Conservation (phyloP, 2,888 invertebrate genomes). For the Leucophenga montana region DNA sequence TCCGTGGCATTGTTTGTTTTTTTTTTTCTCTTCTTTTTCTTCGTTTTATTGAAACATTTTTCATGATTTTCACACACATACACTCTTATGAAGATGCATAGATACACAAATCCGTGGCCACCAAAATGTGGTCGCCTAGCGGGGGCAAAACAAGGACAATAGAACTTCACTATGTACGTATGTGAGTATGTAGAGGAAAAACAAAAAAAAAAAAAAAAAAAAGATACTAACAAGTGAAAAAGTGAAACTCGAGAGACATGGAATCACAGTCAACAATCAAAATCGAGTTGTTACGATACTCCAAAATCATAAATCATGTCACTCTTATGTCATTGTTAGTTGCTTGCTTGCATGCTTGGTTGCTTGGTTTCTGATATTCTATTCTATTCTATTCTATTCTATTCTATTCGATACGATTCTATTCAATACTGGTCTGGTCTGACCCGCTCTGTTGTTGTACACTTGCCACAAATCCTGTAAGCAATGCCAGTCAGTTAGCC, state of each 20-base stretch:
- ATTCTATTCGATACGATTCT: too few species aligned
- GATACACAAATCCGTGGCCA: conserved; percentile 25
- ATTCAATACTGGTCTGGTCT: background rate
- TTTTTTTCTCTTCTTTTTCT: background rate
- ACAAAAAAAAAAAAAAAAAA: conserved; percentile 43
- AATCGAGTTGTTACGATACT: conserved; percentile 41
- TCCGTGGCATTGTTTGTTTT: background rate
- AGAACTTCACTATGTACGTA: background rate
- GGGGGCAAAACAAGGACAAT: conserved; percentile 9
- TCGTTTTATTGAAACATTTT: conserved; percentile 22
- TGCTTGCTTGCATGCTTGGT: too few species aligned
- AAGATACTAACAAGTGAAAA: background rate
- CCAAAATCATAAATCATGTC: conserved; percentile 52
- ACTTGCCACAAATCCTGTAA: conserved; percentile 27
- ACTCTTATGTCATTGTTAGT: conserved; percentile 22
- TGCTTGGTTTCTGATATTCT: too few species aligned
- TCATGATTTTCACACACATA: conserved; percentile 9
- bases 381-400: background rate
- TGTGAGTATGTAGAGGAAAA: too few species aligned
- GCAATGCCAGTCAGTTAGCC: conserved; percentile 14
- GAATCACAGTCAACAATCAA: conserved; percentile 44
- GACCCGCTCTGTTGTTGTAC: background rate
- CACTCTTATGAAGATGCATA: background rate
- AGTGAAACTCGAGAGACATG: background rate
- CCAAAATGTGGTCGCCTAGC: conserved; percentile 10